These are phyloP conservation scores for Rhabdophis nuchalis DNA, from an alignment of 2,797 vertebrate genomes.

Conservation along the genomic window DNA sequence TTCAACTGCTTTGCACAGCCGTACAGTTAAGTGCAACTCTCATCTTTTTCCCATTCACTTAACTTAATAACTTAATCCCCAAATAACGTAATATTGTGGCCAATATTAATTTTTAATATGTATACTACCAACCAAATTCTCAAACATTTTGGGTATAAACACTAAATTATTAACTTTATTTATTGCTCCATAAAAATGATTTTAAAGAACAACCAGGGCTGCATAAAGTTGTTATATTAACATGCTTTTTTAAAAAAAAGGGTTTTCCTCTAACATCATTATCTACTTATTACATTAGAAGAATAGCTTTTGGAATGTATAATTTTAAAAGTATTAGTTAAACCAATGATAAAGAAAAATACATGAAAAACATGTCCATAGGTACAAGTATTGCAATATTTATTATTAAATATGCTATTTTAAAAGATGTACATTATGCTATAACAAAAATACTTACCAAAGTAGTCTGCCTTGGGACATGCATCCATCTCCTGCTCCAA, in stretches of 20 bases:
- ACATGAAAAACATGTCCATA: background rate
- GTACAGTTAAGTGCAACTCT: background rate
- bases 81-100: background rate
- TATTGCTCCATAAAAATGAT: background rate
- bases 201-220: background rate
- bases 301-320: constrained; percentile 16
- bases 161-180: background rate
- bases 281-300: constrained; percentile 9
- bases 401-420: background rate
- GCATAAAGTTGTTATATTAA: constrained; percentile 16
- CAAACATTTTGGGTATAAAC: background rate
- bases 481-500: constrained; percentile 94
- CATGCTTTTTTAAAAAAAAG: background rate
- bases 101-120: background rate
- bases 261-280: background rate
- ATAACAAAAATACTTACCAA: constrained; percentile 79
- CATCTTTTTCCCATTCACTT: background rate
- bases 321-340: constrained; percentile 22
- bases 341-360: background rate
- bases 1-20: background rate
- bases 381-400: background rate
- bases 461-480: constrained; percentile 89
- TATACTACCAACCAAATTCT: background rate
- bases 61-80: no score
- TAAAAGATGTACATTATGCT: accelerated